These are phyloP conservation scores for Ephydatia muelleri DNA, from an alignment of 37 sponge, comb jelly and placozoan genomes.

Conservation along the genomic window DNA sequence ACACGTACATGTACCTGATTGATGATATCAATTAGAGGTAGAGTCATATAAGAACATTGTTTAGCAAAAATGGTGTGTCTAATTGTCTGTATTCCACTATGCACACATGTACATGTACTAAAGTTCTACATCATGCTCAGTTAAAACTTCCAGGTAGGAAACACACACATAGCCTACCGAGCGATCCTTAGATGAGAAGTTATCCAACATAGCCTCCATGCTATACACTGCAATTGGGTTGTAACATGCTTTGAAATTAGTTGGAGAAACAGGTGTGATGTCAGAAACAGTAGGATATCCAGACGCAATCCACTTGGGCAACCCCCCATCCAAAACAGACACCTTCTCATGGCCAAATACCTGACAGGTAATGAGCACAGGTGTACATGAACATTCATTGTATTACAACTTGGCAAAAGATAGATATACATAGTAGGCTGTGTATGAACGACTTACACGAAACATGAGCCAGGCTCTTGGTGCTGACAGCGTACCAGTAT, in stretches of 20 bases:
- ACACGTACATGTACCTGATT: too few relatives aligned
- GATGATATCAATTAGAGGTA: too few relatives aligned
- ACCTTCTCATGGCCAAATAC: constrained; percentile 76
- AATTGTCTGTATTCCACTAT: too few relatives aligned
- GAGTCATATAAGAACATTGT: too few relatives aligned
- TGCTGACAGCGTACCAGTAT: constrained; percentile 71
- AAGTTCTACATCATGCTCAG: too few relatives aligned
- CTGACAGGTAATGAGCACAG: too few relatives aligned
- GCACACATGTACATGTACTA: too few relatives aligned
- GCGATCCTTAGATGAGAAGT: constrained; percentile 14
- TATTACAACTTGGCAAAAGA: too few relatives aligned
- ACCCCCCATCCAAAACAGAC: constrained; percentile 79
- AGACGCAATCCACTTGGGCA: constrained; percentile 61
- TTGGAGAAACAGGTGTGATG: constrained; percentile 20
- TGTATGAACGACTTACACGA: constrained; percentile 19
- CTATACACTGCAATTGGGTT: constrained; percentile 17
- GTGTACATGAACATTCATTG: too few relatives aligned
- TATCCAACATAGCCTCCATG: constrained; percentile 29
- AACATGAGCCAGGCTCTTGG: constrained; percentile 70
- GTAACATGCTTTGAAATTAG: constrained; percentile 34
- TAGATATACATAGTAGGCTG: too few relatives aligned
- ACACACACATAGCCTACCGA: constrained; percentile 20
- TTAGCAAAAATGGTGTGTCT: too few relatives aligned
- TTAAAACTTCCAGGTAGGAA: too few relatives aligned
- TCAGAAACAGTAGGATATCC: constrained; percentile 47